These are phyloP conservation scores for Hydra vulgaris DNA, from an alignment of 30 jellyfish, hydroid and myxozoan species.

Conservation along the genomic window DNA sequence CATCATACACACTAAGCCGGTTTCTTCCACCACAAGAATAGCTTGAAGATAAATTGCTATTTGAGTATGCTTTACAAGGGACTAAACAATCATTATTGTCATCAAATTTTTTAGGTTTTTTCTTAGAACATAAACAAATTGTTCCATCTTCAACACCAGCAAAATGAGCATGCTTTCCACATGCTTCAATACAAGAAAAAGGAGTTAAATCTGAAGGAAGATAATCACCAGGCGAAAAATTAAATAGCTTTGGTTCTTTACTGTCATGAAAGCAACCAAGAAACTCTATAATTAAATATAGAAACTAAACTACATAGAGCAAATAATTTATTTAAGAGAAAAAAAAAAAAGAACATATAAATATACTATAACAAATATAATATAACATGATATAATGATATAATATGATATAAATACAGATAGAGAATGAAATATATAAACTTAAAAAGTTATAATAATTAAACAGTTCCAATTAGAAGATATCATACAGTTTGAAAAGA, in stretches of 20 bases:
- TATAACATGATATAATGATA: no score
- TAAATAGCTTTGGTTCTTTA: slow-evolving; percentile 42
- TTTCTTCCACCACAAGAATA: slow-evolving; percentile 82
- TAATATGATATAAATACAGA: no score
- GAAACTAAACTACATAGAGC: no score
- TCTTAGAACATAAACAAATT: slow-evolving; percentile 68
- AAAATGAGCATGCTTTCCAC: slow-evolving; percentile 64
- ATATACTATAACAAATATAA: no score
- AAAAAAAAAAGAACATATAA: no score
- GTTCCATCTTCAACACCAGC: slow-evolving; percentile 88
- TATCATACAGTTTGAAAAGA: no score
- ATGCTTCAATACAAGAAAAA: slow-evolving; percentile 74
- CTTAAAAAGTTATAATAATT: no score
- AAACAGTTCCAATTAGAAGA: no score
- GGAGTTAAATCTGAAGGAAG: slow-evolving; percentile 71
- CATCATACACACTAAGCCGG: slow-evolving; percentile 71
- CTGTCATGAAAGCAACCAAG: slow-evolving; percentile 78
- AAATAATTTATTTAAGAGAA: no score
- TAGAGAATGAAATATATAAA: no score
- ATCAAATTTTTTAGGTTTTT: slow-evolving; percentile 28
- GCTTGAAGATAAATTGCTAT: slow-evolving; percentile 8
- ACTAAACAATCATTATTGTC: slow-evolving; percentile 45
- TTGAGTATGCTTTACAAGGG: not conserved
- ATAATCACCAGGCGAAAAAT: slow-evolving; percentile 85
- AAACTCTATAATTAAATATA: slow-evolving; percentile 67